Evolutionary conservation across 2,113 vertebrate species (phyloP).

Genomic region (Pelmatolapia mariae): DNA sequence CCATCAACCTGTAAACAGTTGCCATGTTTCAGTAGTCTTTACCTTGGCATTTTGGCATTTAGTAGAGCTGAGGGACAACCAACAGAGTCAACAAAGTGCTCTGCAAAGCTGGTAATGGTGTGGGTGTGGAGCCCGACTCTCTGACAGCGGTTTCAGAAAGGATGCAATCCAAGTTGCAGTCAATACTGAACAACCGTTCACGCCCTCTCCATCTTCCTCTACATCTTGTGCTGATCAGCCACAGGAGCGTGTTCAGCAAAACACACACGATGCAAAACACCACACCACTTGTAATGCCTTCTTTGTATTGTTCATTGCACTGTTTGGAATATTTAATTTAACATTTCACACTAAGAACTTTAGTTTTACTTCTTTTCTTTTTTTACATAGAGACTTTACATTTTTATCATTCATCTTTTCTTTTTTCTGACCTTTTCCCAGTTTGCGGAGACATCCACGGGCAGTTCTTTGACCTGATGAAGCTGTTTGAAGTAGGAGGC

Average conservation of each 20-base stretch:
- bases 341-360: background rate
- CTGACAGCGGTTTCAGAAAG: background rate
- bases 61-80: background rate
- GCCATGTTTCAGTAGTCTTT: background rate
- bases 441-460: slow-evolving; percentile 99
- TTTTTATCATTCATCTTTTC: rapidly evolving
- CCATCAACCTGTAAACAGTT: background rate
- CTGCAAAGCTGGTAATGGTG: background rate
- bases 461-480: slow-evolving; percentile 99
- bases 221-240: background rate
- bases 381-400: background rate
- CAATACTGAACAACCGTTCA: background rate
- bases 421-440: slow-evolving; percentile 54
- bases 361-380: background rate
- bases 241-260: background rate
- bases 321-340: background rate
- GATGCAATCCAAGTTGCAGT: background rate
- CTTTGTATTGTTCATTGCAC: background rate
- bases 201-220: background rate
- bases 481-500: slow-evolving; percentile 97
- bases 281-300: background rate
- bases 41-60: background rate
- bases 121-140: background rate
- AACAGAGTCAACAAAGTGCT: background rate
- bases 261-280: background rate